phyloP scores from a whole-genome alignment of 2,797 vertebrate species.

The Bradypodion pumilum region DNA sequence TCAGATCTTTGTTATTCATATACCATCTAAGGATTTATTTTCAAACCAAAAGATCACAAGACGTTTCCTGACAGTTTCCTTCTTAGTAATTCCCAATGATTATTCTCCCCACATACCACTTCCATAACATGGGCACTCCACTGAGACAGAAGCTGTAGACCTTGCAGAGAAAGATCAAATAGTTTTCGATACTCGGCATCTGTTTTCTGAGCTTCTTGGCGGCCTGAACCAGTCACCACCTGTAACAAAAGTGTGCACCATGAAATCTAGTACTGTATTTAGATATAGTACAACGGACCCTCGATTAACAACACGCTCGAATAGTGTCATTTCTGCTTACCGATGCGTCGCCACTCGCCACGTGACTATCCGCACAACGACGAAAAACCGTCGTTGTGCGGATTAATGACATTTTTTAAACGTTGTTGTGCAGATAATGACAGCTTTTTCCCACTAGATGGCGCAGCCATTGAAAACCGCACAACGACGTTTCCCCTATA shows the following conservation, averaged over 20 bases:
- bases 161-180: constrained; percentile 94
- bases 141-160: constrained; percentile 95
- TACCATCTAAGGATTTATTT: neutral
- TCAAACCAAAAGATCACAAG: neutral
- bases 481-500: too few relatives aligned
- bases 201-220: constrained; percentile 94
- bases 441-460: too few relatives aligned
- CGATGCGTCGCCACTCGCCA: too few relatives aligned
- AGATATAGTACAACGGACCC: too few relatives aligned
- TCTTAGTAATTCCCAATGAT: neutral
- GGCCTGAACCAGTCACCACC: constrained; percentile 97
- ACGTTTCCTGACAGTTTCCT: neutral
- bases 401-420: too few relatives aligned
- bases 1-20: neutral
- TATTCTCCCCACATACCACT: constrained; percentile 85
- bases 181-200: constrained; percentile 93
- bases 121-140: constrained; percentile 99
- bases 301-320: too few relatives aligned
- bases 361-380: too few relatives aligned
- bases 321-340: too few relatives aligned
- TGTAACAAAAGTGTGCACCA: constrained; percentile 51
- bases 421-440: too few relatives aligned
- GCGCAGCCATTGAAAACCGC: too few relatives aligned
- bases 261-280: neutral
- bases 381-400: too few relatives aligned